A percentile compares a stretch with the other conserved stretches of the same genome.
phyloP scores from a whole-genome alignment of 2,797 vertebrate species.

The Alca torda region DNA sequence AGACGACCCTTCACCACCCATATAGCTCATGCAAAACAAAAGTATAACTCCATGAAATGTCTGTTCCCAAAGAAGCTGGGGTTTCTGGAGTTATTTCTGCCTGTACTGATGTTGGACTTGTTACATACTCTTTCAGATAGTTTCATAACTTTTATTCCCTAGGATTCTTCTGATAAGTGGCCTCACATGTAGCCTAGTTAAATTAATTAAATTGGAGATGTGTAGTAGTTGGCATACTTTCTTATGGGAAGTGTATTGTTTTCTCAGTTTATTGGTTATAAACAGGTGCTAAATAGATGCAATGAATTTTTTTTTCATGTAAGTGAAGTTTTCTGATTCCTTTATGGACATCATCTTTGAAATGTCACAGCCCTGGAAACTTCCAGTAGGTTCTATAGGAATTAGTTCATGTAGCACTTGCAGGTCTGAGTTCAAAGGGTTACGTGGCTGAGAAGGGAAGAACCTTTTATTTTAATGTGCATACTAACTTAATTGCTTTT shows the following conservation, averaged over 20 bases:
- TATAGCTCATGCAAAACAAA: not conserved
- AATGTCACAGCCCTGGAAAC: not conserved
- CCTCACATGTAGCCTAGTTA: not conserved
- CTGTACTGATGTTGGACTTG: not conserved
- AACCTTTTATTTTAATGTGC: not conserved
- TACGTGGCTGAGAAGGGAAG: not conserved
- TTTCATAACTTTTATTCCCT: not conserved
- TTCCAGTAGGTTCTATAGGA: not conserved
- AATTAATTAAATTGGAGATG: not conserved
- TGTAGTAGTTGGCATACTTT: not conserved
- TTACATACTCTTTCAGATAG: not conserved
- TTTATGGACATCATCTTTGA: not conserved
- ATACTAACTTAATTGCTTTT: not conserved
- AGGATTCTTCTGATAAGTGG: not conserved
- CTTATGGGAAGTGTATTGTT: not conserved
- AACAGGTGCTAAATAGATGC: not conserved
- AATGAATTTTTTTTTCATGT: not conserved
- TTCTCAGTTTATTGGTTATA: not conserved
- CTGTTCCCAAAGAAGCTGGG: not conserved
- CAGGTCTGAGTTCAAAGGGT: not conserved
- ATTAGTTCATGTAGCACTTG: not conserved
- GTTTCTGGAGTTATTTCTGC: not conserved
- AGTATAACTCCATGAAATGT: not conserved
- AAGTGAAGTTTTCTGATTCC: not conserved
- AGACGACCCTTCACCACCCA: not conserved